Evolutionary conservation across 2,797 vertebrate species (phyloP), one percentile per base, ranked within the genome.

Genomic region (Fratercula arctica): DNA sequence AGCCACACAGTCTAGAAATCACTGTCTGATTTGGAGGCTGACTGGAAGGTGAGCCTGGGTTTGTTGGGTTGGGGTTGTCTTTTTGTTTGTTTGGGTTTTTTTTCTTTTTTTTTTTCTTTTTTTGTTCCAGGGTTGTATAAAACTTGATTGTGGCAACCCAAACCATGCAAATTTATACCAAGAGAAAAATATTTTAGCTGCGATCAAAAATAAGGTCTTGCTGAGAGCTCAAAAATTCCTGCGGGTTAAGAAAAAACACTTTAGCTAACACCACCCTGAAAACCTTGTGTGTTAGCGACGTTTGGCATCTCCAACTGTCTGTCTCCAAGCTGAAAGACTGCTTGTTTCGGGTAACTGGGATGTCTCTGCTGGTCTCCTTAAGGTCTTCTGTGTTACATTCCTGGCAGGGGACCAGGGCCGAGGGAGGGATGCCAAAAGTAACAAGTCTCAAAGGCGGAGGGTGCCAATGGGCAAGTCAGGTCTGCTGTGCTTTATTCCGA

Each of bases 261-360:
- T 84, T 13, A 69, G 59, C 48, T 54, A 72, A 33, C 31, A 33
- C 37, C 67, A 77, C 54, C 79, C 82, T 91, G 82, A 87, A 90
- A 87, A 72, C 46, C 29, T 51, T 0, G 6, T 90, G 91, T 95
- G 57, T 81, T 69, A 37, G 79, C 0, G 0, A 18, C 13, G n/a
- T 35, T 95, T 96, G 94, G 91, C 91, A 57, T 29, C 66, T 53
- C 74, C 63, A 68, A 4, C 91, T 4, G 37, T 94, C 93, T 96
- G 95, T 73, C 73, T 95, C 16, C 51, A 33, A 87, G 70, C 90
- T 95, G 89, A 97, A 97, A 95, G 93, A 18, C 74, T 56, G 69
- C 87, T 96, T 96, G 88, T 97, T 87, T 92, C 0, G 3, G 80
- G 80, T 56, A 95, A 50, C 61, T 50, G 75, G 92, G 88, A 46